A percentile compares a stretch with the other conserved stretches of the same genome.
These are phyloP conservation scores for Andrena haemorrhoa DNA, from an alignment of 2,888 invertebrate genomes.

Conservation along the genomic window DNA sequence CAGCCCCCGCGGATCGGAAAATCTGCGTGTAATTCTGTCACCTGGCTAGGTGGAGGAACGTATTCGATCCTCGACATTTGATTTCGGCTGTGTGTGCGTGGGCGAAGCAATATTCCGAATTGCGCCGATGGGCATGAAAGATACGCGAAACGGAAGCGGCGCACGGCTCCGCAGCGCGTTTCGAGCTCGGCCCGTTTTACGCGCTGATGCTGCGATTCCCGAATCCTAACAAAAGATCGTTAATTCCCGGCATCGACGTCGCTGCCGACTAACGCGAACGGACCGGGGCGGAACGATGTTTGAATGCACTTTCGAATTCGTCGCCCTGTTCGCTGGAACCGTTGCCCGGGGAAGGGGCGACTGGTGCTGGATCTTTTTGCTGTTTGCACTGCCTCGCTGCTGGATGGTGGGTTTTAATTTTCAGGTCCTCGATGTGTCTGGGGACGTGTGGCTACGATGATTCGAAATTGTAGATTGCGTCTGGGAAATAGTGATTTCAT, in stretches of 20 bases:
- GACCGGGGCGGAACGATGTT: neutral
- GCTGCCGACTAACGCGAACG: neutral
- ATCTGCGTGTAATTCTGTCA: neutral
- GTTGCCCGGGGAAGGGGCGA: too few relatives aligned
- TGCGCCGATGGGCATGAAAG: slow-evolving; percentile 18
- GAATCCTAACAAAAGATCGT: slow-evolving; percentile 22
- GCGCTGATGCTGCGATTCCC: slow-evolving; percentile 34
- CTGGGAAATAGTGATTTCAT: too few relatives aligned
- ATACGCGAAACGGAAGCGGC: slow-evolving; percentile 16
- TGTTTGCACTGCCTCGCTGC: too few relatives aligned
- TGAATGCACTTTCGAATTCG: neutral
- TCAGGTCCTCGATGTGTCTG: too few relatives aligned
- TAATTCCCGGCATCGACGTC: slow-evolving; percentile 6
- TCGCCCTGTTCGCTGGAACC: neutral
- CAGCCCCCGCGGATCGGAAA: neutral
- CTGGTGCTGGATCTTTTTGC: too few relatives aligned
- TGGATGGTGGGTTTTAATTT: too few relatives aligned
- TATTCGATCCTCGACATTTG: neutral
- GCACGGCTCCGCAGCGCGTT: neutral
- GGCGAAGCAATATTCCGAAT: neutral
- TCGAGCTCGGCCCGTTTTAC: slow-evolving; percentile 13
- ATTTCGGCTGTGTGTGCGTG: neutral
- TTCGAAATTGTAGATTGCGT: too few relatives aligned
- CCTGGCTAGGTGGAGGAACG: neutral
- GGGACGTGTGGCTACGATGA: too few relatives aligned